These are phyloP conservation scores for Cybosia mesomella DNA, from an alignment of 2,888 invertebrate genomes.

Conservation along the genomic window DNA sequence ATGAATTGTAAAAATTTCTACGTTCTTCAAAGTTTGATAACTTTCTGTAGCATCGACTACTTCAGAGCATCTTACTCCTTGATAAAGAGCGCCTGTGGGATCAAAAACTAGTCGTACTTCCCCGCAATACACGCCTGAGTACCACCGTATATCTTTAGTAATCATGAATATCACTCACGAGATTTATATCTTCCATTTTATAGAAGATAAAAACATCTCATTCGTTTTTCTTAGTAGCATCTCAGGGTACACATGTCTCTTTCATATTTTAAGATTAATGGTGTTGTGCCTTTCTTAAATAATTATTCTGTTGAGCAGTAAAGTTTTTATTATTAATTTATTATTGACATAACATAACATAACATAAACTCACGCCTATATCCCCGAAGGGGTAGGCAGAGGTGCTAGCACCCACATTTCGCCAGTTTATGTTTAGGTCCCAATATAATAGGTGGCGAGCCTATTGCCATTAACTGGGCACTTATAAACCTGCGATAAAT, in stretches of 20 bases:
- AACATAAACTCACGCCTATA: no score
- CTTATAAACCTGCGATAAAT: no score
- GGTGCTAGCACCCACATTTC: no score
- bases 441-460: no score
- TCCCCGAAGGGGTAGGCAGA: no score
- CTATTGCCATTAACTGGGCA: no score
- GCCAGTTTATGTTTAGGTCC: no score
- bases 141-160: conserved; percentile 1
- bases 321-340: no score
- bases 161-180: conserved; percentile 2
- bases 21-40: neutral
- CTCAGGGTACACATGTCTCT: neutral
- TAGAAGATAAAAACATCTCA: neutral
- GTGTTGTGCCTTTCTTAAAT: no score
- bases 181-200: neutral
- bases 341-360: no score
- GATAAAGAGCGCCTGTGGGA: conserved; percentile 1
- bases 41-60: neutral
- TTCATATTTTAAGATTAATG: neutral
- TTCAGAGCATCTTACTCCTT: neutral
- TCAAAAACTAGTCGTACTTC: neutral
- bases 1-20: neutral
- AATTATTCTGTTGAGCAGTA: no score
- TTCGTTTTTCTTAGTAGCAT: neutral
- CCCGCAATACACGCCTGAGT: neutral